Conservation (phyloP, 1,140 invertebrate species). For the Drosophila triauraria region DNA sequence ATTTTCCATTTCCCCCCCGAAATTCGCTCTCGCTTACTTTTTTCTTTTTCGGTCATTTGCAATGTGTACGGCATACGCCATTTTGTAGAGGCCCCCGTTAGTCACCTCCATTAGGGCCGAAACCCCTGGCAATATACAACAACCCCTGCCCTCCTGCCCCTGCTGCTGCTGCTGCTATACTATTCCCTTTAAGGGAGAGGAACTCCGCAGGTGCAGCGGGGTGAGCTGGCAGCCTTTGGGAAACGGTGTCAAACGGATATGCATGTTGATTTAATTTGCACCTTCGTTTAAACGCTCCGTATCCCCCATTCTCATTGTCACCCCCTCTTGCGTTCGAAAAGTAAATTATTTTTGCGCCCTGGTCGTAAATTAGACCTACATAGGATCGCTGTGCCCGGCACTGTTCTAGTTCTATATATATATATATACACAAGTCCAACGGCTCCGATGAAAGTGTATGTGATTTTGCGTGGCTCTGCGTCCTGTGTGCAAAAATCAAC, state of each 20-base stretch:
- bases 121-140: slow-evolving; percentile 13
- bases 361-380: slow-evolving; percentile 73
- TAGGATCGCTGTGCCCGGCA: slow-evolving; percentile 37
- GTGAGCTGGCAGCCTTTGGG: slow-evolving; percentile 41
- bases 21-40: slow-evolving; percentile 14
- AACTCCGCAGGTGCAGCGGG: background rate
- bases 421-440: slow-evolving; percentile 1
- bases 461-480: slow-evolving; percentile 25
- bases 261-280: slow-evolving; percentile 84
- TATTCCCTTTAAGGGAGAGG: slow-evolving; percentile 25
- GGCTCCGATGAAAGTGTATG: slow-evolving; percentile 1
- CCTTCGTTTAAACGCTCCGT: slow-evolving; percentile 72
- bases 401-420: slow-evolving; percentile 56
- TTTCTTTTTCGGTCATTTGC: slow-evolving; percentile 72
- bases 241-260: slow-evolving; percentile 83
- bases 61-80: slow-evolving; percentile 67
- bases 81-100: slow-evolving; percentile 48
- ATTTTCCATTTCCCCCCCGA: slow-evolving; percentile 48
- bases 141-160: background rate
- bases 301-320: slow-evolving; percentile 25
- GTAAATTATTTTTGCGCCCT: slow-evolving; percentile 71
- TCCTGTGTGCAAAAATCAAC: slow-evolving; percentile 79
- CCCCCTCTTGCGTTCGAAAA: slow-evolving; percentile 39
- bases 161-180: slow-evolving; percentile 4
- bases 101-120: slow-evolving; percentile 12